phyloP scores from a whole-genome alignment of 2,888 invertebrate species.

The Leptarthrus brevirostris region DNA sequence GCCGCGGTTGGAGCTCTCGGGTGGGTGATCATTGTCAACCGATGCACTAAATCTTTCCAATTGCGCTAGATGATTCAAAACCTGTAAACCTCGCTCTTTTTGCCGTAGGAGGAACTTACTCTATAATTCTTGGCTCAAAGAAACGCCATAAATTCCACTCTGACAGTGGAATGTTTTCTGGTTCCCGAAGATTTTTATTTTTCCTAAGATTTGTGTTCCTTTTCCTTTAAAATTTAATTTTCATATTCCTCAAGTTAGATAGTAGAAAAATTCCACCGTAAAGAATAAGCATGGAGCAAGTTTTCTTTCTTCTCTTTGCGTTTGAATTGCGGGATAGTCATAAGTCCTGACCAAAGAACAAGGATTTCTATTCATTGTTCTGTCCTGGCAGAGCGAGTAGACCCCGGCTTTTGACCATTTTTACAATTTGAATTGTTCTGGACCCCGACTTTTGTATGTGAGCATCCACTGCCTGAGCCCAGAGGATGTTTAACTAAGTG shows the following conservation, averaged over 20 bases:
- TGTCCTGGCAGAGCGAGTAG: not conserved
- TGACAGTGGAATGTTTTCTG: conserved; percentile 36
- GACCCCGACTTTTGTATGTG: not conserved
- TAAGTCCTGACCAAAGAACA: conserved; percentile 43
- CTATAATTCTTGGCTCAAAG: conserved; percentile 41
- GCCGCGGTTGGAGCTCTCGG: no score
- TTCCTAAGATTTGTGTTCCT: conserved; percentile 26
- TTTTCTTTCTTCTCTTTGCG: not conserved
- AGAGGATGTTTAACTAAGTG: conserved; percentile 31
- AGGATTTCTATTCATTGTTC: conserved; percentile 25
- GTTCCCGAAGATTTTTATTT: conserved; percentile 24
- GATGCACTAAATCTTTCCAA: conserved; percentile 9
- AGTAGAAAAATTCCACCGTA: conserved; percentile 22
- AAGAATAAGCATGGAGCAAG: no score
- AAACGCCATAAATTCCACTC: conserved; percentile 30
- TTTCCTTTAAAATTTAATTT: conserved; percentile 41
- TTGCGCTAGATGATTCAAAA: conserved; percentile 34
- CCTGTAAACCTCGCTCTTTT: conserved; percentile 17
- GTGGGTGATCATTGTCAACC: not conserved
- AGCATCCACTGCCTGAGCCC: not conserved
- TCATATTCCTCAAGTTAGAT: conserved; percentile 34
- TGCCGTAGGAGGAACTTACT: conserved; percentile 13
- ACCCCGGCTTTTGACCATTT: conserved; percentile 37
- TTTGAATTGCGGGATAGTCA: conserved; percentile 37
- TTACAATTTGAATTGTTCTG: conserved; percentile 39